phyloP scores from a whole-genome alignment of 2,113 vertebrate species.

The Caretta caretta region DNA sequence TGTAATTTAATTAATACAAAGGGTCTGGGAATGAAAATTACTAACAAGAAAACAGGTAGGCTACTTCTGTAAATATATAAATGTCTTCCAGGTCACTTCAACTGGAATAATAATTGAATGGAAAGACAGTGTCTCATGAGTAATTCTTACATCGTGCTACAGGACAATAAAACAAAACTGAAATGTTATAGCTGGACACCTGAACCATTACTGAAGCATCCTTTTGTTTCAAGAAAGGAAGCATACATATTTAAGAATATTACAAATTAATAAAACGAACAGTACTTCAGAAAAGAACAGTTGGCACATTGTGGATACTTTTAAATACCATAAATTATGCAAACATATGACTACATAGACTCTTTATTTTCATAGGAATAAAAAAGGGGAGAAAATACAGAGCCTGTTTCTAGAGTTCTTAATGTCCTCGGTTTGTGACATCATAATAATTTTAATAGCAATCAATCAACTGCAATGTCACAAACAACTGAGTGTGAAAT shows the following conservation, averaged over 20 bases:
- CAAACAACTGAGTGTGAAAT: neutral
- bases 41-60: neutral
- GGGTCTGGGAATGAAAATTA: neutral
- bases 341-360: neutral
- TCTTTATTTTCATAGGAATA: neutral
- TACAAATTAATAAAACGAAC: neutral
- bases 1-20: neutral
- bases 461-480: neutral
- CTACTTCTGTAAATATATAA: neutral
- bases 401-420: neutral
- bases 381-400: neutral
- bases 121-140: neutral
- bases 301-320: neutral
- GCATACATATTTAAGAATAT: neutral
- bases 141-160: neutral
- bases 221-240: neutral
- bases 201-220: neutral
- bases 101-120: neutral
- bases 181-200: neutral
- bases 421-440: neutral
- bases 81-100: neutral
- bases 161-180: neutral
- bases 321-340: neutral
- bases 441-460: neutral
- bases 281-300: neutral